Conservation (phyloP, 1,140 invertebrate species). For the Drosophila miranda region DNA sequence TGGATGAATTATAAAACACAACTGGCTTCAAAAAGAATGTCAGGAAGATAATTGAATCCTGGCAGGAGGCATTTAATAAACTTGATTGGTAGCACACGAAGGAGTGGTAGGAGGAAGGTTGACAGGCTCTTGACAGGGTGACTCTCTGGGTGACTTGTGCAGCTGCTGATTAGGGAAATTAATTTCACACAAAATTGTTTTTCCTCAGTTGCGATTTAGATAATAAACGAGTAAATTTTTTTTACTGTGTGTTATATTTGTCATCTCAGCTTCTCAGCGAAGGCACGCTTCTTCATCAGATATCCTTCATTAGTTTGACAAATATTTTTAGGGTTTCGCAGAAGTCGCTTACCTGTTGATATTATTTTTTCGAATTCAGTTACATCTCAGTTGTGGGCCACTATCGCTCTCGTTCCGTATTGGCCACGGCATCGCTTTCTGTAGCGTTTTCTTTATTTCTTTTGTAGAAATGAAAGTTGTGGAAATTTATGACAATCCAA, state of each 20-base stretch:
- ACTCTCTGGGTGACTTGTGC: slow-evolving; percentile 64
- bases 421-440: too few relatives aligned
- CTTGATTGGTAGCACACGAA: slow-evolving; percentile 30
- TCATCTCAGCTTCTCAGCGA: background rate
- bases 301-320: background rate
- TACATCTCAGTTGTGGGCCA: too few relatives aligned
- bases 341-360: too few relatives aligned
- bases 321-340: too few relatives aligned
- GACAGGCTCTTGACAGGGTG: slow-evolving; percentile 38
- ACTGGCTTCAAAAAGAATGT: slow-evolving; percentile 60
- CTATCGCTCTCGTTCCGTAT: too few relatives aligned
- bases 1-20: slow-evolving; percentile 51
- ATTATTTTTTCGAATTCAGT: too few relatives aligned
- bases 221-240: slow-evolving; percentile 27
- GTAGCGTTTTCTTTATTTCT: background rate
- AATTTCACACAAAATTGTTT: slow-evolving; percentile 71
- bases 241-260: background rate
- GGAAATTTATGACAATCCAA: slow-evolving; percentile 33
- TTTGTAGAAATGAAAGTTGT: too few relatives aligned
- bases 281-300: background rate
- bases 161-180: slow-evolving; percentile 67
- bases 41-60: slow-evolving; percentile 72
- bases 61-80: slow-evolving; percentile 67
- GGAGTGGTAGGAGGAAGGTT: slow-evolving; percentile 18
- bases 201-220: slow-evolving; percentile 21